Conservation (phyloP, 2,113 vertebrate genomes). For the Eonycteris spelaea region DNA sequence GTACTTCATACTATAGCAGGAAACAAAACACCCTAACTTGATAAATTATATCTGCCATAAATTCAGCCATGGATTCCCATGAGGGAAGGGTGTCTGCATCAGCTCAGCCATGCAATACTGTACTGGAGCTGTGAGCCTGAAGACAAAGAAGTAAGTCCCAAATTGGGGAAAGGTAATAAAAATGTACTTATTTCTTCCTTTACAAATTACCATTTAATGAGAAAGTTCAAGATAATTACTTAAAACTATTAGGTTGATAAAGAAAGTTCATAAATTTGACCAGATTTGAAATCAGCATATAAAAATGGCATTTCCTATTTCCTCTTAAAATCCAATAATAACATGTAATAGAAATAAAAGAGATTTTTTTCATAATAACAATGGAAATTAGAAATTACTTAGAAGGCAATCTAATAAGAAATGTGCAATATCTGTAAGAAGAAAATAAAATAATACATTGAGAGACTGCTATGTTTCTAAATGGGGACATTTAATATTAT, state of each 20-base stretch:
- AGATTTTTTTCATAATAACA: background rate
- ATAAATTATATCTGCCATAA: background rate
- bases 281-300: background rate
- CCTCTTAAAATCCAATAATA: background rate
- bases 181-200: background rate
- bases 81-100: rapidly evolving
- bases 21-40: background rate
- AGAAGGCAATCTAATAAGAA: background rate
- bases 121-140: background rate
- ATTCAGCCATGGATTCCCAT: background rate
- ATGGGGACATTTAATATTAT: background rate
- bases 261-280: background rate
- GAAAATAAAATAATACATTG: background rate
- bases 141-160: background rate
- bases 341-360: background rate
- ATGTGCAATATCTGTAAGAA: background rate
- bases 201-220: background rate
- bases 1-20: background rate
- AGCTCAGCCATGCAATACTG: background rate
- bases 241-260: background rate
- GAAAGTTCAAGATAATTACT: background rate
- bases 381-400: background rate
- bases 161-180: background rate
- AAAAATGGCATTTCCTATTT: background rate
- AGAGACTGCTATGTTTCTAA: background rate